These are phyloP conservation scores for Cygnus atratus DNA, from an alignment of 2,113 vertebrate genomes.

Conservation along the genomic window DNA sequence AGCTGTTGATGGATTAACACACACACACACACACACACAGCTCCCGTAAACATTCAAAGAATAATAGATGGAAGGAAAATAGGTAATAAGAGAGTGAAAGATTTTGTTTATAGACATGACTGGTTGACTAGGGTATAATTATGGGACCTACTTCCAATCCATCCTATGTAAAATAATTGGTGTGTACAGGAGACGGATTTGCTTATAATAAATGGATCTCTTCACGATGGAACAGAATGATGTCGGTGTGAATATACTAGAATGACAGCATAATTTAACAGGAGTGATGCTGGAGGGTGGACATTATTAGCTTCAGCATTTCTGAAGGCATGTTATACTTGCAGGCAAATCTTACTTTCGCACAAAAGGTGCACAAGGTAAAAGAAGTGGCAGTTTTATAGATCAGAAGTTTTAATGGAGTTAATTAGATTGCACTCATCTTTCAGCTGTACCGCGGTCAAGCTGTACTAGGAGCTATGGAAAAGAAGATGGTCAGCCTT, in stretches of 20 bases:
- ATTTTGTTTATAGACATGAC: slow-evolving; percentile 67
- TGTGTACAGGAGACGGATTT: slow-evolving; percentile 44
- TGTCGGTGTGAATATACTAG: not conserved
- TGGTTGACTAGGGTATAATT: slow-evolving; percentile 63
- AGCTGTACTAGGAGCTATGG: not conserved
- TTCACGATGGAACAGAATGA: slow-evolving; percentile 48
- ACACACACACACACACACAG: not conserved
- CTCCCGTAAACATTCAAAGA: slow-evolving; percentile 39
- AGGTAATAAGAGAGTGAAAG: slow-evolving; percentile 60
- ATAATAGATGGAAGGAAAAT: slow-evolving; percentile 63
- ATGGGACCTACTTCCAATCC: slow-evolving; percentile 56
- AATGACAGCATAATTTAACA: slow-evolving; percentile 62
- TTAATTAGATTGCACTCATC: slow-evolving; percentile 55
- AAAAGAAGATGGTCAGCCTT: not conserved
- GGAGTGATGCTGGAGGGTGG: slow-evolving; percentile 8
- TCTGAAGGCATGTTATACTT: slow-evolving; percentile 9
- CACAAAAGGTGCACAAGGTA: slow-evolving; percentile 30
- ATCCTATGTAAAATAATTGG: slow-evolving; percentile 73
- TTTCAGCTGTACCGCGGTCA: not conserved
- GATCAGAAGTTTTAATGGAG: slow-evolving; percentile 3
- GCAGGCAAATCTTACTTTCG: not conserved
- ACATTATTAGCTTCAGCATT: slow-evolving; percentile 48
- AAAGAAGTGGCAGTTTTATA: slow-evolving; percentile 34
- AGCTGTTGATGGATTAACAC: slow-evolving; percentile 49
- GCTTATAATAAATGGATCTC: slow-evolving; percentile 55